These are phyloP conservation scores for Morelia viridis DNA, from an alignment of 2,797 vertebrate species.

Conservation along the genomic window DNA sequence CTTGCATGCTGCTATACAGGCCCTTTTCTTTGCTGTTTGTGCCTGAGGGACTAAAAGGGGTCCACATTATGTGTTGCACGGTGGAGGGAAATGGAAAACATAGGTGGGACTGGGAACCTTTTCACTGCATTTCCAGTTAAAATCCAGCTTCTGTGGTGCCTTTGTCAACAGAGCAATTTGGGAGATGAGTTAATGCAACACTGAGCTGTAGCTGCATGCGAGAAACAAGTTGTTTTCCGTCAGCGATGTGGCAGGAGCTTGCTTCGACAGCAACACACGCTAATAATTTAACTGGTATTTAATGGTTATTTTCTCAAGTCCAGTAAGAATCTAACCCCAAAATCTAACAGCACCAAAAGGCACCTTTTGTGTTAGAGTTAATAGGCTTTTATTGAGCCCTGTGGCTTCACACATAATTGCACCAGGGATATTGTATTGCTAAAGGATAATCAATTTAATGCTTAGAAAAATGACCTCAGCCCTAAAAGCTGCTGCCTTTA, in stretches of 20 bases:
- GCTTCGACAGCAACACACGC: not conserved
- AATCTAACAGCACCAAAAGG: not conserved
- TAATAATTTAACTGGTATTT: not conserved
- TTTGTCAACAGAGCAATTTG: not conserved
- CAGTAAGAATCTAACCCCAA: not conserved
- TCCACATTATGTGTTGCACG: not conserved
- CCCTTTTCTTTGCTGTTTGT: not conserved
- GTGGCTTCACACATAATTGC: not conserved
- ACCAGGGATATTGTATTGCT: not conserved
- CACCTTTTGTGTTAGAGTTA: not conserved
- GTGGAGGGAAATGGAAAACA: not conserved
- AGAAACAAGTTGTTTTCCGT: not conserved
- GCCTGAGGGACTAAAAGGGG: not conserved
- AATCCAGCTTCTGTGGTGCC: not conserved
- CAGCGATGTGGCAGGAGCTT: not conserved
- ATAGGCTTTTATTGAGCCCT: not conserved
- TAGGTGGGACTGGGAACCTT: not conserved
- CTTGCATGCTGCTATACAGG: too few species aligned
- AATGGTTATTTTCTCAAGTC: not conserved
- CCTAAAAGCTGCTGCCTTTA: constrained; percentile 22
- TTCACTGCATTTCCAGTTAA: not conserved
- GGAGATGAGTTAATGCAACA: not conserved
- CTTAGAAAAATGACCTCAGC: constrained; percentile 24
- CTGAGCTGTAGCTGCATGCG: not conserved
- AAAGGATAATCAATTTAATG: constrained; percentile 37